A percentile compares a stretch with the other conserved stretches of the same genome.
Conservation (phyloP, 2,113 vertebrate genomes). For the Rousettus leschenaultii region DNA sequence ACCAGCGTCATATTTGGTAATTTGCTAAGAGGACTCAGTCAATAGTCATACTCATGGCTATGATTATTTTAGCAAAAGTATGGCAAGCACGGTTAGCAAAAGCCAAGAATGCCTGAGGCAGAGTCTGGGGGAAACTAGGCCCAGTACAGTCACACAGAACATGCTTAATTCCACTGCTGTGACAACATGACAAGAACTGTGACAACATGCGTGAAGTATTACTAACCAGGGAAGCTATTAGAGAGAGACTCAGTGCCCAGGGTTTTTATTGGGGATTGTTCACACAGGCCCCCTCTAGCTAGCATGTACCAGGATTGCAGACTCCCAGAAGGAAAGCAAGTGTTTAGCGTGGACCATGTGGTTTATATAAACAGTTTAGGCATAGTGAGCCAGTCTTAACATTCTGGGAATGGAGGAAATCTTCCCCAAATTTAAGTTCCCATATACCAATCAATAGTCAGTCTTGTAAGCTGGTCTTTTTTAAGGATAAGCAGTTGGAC, state of each 20-base stretch:
- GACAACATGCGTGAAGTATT: not conserved
- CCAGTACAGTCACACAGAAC: not conserved
- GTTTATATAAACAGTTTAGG: not conserved
- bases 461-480: not conserved
- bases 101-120: not conserved
- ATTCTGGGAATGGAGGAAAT: not conserved
- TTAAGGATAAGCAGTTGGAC: not conserved
- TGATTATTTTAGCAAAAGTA: not conserved
- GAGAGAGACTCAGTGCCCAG: not conserved
- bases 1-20: not conserved
- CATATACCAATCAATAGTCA: not conserved
- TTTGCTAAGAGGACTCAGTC: not conserved
- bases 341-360: not conserved
- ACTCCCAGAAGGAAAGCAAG: not conserved
- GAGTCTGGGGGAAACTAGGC: not conserved
- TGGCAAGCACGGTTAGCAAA: not conserved
- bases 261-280: not conserved
- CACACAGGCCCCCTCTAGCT: not conserved
- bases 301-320: not conserved
- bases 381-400: not conserved
- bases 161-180: not conserved
- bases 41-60: not conserved
- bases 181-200: not conserved
- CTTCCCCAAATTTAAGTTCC: not conserved
- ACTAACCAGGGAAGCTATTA: not conserved